phyloP scores from a whole-genome alignment of 1,140 invertebrate species.

The Teleopsis dalmanni region DNA sequence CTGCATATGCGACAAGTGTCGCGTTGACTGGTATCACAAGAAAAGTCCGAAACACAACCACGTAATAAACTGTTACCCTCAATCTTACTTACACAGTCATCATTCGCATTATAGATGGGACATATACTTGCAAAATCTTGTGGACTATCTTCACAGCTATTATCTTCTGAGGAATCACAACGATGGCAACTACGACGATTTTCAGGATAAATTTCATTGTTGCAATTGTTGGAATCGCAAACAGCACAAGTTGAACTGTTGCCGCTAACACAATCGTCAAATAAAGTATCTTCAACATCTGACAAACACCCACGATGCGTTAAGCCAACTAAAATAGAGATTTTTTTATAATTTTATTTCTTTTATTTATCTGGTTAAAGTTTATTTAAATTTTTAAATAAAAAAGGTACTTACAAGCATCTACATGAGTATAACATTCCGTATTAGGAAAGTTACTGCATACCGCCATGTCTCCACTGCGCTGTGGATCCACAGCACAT shows the following conservation, averaged over 20 bases:
- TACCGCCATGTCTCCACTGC: accelerated
- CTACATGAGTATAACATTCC: conserved; percentile 18
- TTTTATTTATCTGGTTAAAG: not conserved
- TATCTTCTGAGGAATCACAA: conserved; percentile 26
- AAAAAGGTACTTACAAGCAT: conserved; percentile 16
- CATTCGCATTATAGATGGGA: conserved; percentile 15
- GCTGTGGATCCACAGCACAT: conserved; percentile 13
- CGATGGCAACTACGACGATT: conserved; percentile 28
- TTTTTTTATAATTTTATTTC: not conserved
- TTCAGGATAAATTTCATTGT: conserved; percentile 20
- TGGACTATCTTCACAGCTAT: conserved; percentile 19
- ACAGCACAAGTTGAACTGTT: conserved; percentile 16
- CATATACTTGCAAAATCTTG: conserved; percentile 20
- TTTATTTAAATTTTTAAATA: not conserved
- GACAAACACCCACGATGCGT: conserved; percentile 27
- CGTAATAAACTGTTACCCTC: conserved; percentile 24
- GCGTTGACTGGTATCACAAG: conserved; percentile 21
- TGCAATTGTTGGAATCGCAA: conserved; percentile 23
- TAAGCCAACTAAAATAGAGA: conserved; percentile 20
- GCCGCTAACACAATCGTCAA: conserved; percentile 22
- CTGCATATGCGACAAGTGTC: conserved; percentile 23
- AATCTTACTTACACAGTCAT: conserved; percentile 24
- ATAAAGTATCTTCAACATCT: conserved; percentile 21
- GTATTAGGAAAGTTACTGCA: conserved; percentile 25
- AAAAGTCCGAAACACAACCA: conserved; percentile 28